Conservation (phyloP, 2,888 invertebrate genomes). For the Leistus spinibarbis region DNA sequence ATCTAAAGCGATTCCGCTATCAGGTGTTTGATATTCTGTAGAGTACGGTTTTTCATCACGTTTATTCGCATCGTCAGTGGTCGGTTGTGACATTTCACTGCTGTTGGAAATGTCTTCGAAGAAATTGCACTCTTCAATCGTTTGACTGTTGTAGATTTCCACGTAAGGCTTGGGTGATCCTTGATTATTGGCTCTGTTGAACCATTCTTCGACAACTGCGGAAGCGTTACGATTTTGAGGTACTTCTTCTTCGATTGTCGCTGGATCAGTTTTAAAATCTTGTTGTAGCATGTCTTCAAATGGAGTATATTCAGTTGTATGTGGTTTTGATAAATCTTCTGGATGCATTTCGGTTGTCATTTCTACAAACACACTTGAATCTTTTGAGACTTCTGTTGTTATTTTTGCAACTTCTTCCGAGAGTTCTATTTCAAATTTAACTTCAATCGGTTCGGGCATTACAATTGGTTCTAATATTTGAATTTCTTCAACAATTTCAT, state of each 20-base stretch:
- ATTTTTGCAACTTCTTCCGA: background rate
- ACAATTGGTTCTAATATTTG: background rate
- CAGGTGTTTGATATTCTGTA: slow-evolving; percentile 28
- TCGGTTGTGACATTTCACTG: slow-evolving; percentile 6
- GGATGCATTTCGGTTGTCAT: background rate
- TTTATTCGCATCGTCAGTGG: background rate
- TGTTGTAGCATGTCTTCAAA: background rate
- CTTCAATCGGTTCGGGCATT: background rate
- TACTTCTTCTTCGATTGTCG: background rate
- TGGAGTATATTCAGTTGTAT: background rate
- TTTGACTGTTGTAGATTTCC: slow-evolving; percentile 12
- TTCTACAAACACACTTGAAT: too few relatives aligned
- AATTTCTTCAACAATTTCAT: background rate
- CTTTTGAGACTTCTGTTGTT: background rate
- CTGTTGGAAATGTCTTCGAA: slow-evolving; percentile 30
- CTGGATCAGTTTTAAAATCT: background rate
- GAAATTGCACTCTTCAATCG: slow-evolving; percentile 33
- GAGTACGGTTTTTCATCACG: slow-evolving; percentile 6
- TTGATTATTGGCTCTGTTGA: slow-evolving; percentile 16
- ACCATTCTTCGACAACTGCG: slow-evolving; percentile 29
- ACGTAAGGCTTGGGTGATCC: slow-evolving; percentile 5
- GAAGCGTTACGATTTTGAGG: background rate
- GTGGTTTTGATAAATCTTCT: background rate
- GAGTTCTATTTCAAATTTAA: background rate
- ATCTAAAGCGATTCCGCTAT: slow-evolving; percentile 29